Evolutionary conservation across 1,140 invertebrate species (phyloP), one percentile per base, ranked within the genome.

Genomic region (Berghia stephanieae): DNA sequence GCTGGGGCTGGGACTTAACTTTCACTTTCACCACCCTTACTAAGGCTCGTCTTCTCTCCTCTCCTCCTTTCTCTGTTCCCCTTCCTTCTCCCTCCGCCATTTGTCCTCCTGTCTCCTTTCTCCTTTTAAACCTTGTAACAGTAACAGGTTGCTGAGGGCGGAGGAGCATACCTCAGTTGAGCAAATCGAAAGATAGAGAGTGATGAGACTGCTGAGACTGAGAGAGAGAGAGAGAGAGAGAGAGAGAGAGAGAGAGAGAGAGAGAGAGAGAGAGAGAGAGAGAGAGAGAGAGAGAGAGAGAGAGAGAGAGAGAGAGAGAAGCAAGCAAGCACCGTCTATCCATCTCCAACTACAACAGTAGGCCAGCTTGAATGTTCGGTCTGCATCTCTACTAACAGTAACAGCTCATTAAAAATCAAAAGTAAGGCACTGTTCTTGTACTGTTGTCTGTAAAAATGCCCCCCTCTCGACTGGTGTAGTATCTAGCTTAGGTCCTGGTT

Each of bases 401-500:
- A n/a, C 18, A 10, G n/a, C 40, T 8, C 42, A 44, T 5, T 16
- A 8, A 10, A n/a, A 6, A 31, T 24, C 18, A 24, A 18, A 31
- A 46, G 3, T 49, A 31, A 13, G 5, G 13, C 6, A 49, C n/a
- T 46, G 34, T 31, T 18, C n/a, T 10, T 24, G 18, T 2, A 71
- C 10, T 8, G 24, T 16, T 8, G 8, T 6, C 27, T 10, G 21
- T 10, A 18, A 31, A 34, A 16, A 21, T 24, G 6, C 10, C 27
- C 10, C 46, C 21, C 3, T 67, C 3, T 36, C 34, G 6, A 38
- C 40, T 31, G 24, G 8, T 44, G 1, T 72, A 0, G 18, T 4
- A 36, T 34, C 40, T 57, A 55, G 74, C 77, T 42, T 73, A 24
- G 73, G 77, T 38, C 77, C 73, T 8, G 77, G 57, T 8, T 60